Conservation (phyloP, 1,140 invertebrate genomes). For the Sipha flava region DNA sequence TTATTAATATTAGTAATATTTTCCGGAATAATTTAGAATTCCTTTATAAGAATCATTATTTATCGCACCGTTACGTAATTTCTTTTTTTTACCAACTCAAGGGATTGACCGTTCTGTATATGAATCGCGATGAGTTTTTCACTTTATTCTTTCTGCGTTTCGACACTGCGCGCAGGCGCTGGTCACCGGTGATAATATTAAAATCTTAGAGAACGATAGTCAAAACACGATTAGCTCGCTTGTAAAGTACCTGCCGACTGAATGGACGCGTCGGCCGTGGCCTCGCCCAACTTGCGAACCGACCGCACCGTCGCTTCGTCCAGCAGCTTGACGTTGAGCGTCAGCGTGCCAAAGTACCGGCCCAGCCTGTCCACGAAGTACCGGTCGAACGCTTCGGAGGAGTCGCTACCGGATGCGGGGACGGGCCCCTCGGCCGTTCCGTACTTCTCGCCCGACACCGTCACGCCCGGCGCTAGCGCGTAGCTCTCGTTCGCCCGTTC, state of each 20-base stretch:
- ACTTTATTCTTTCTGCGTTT: too few relatives aligned
- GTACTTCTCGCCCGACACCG: neutral
- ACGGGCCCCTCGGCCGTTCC: neutral
- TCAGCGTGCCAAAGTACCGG: conserved; percentile 61
- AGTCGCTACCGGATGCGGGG: conserved; percentile 44
- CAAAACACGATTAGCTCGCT: too few relatives aligned
- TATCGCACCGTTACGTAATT: too few relatives aligned
- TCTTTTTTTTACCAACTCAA: too few relatives aligned
- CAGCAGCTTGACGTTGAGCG: conserved; percentile 61
- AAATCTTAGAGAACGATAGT: too few relatives aligned
- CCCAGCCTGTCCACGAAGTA: conserved; percentile 61
- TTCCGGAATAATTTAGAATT: too few relatives aligned
- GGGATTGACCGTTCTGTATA: too few relatives aligned
- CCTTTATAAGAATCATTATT: too few relatives aligned
- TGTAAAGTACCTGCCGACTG: neutral
- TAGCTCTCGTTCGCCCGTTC: conserved; percentile 50
- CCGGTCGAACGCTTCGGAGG: conserved; percentile 65
- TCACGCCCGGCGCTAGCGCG: conserved; percentile 50
- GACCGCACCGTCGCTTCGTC: conserved; percentile 54
- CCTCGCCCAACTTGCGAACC: conserved; percentile 46
- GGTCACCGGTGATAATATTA: too few relatives aligned
- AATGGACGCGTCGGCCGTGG: conserved; percentile 34
- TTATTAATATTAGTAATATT: too few relatives aligned
- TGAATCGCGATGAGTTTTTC: too few relatives aligned
- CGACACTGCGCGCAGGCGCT: too few relatives aligned